These are phyloP conservation scores for Isurus oxyrinchus DNA, from an alignment of 2,113 vertebrate species.

Conservation along the genomic window DNA sequence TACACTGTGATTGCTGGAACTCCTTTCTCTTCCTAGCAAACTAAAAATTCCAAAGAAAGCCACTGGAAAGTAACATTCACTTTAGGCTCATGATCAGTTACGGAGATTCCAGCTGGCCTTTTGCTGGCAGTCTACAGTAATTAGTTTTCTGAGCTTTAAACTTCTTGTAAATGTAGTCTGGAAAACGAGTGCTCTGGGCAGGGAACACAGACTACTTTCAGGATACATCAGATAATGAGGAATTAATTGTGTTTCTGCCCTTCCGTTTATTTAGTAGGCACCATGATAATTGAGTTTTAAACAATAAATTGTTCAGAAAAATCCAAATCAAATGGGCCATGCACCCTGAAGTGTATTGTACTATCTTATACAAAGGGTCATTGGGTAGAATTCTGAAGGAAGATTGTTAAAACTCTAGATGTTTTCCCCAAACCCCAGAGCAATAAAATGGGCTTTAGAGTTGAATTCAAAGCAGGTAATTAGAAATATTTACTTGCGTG, in stretches of 20 bases:
- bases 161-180: background rate
- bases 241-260: background rate
- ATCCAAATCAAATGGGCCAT: background rate
- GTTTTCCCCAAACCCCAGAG: no score
- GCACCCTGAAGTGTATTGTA: background rate
- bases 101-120: background rate
- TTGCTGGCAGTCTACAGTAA: background rate
- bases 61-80: background rate
- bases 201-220: background rate
- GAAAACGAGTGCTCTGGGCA: constrained; percentile 8
- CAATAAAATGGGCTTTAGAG: background rate
- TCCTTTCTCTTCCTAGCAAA: background rate
- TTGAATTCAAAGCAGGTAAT: background rate
- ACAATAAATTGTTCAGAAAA: constrained; percentile 27
- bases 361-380: background rate
- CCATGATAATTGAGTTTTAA: constrained; percentile 14
- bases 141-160: background rate
- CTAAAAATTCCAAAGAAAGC: background rate
- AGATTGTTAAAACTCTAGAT: background rate
- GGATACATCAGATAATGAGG: background rate
- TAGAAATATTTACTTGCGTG: background rate
- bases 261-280: background rate
- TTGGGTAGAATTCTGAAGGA: background rate
- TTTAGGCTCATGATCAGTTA: constrained; percentile 4
- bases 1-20: background rate